These are phyloP conservation scores for Parascotia fuliginaria DNA, from an alignment of 2,888 invertebrate genomes.

Conservation along the genomic window DNA sequence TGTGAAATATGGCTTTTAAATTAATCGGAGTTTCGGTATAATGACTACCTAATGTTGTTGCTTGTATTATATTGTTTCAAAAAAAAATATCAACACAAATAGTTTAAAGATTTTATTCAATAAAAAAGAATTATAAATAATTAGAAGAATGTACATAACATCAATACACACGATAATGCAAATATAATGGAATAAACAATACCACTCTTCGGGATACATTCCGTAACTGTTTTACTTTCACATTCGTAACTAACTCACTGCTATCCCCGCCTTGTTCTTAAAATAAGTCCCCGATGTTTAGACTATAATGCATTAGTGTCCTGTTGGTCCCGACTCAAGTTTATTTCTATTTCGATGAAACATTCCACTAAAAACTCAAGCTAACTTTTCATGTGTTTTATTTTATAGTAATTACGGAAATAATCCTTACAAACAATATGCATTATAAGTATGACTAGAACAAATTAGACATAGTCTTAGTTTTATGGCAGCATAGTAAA, in stretches of 20 bases:
- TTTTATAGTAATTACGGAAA: slow-evolving; percentile 46
- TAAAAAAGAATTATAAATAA: slow-evolving; percentile 63
- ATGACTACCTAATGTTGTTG: no score
- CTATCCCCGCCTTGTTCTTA: slow-evolving; percentile 20
- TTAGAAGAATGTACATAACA: slow-evolving; percentile 66
- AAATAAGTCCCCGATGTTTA: slow-evolving; percentile 40
- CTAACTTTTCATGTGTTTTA: slow-evolving; percentile 10
- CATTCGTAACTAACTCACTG: slow-evolving; percentile 18
- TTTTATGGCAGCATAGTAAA: slow-evolving; percentile 51
- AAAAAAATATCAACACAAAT: slow-evolving; percentile 12
- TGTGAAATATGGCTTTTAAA: no score
- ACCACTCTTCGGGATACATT: slow-evolving; percentile 54
- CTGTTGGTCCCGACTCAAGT: slow-evolving; percentile 46
- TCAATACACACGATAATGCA: slow-evolving; percentile 71
- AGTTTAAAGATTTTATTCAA: slow-evolving; percentile 58
- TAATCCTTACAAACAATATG: slow-evolving; percentile 44
- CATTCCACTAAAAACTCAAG: slow-evolving; percentile 19
- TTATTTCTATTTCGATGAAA: slow-evolving; percentile 25
- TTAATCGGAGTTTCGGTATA: no score
- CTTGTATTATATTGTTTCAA: slow-evolving; percentile 4
- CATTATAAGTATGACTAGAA: slow-evolving; percentile 66
- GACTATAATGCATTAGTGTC: slow-evolving; percentile 29
- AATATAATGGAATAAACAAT: slow-evolving; percentile 71
- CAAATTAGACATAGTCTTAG: slow-evolving; percentile 50
- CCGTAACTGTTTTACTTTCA: slow-evolving; percentile 45